These are phyloP conservation scores for Acromyrmex echinatior DNA, from an alignment of 1,140 invertebrate genomes.

Conservation along the genomic window DNA sequence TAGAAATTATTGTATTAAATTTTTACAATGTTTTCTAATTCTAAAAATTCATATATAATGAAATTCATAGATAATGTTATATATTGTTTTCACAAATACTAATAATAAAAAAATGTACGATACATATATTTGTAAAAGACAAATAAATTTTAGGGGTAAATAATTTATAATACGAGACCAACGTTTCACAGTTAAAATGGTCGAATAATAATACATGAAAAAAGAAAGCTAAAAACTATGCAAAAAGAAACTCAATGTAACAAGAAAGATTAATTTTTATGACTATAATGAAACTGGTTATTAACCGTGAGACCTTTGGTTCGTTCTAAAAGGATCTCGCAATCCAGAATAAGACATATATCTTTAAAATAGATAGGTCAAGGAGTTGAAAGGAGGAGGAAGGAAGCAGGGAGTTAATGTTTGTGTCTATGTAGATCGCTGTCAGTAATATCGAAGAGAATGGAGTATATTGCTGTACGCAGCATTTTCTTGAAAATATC, in stretches of 20 bases:
- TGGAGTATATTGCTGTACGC: conserved; percentile 40
- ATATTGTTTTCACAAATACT: not conserved
- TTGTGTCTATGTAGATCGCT: conserved; percentile 56
- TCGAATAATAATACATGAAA: conserved; percentile 1
- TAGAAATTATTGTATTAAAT: conserved; percentile 29
- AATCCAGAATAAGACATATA: conserved; percentile 61
- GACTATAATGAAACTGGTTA: not conserved
- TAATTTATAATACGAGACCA: not conserved
- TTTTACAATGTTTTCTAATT: not conserved
- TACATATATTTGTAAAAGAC: conserved; percentile 18
- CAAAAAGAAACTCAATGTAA: not conserved
- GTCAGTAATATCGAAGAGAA: not conserved
- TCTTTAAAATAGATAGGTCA: conserved; percentile 60
- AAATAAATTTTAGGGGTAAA: not conserved
- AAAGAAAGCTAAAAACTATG: not conserved
- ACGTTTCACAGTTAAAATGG: not conserved
- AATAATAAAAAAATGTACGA: not conserved
- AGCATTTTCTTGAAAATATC: conserved; percentile 47
- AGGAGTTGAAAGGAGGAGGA: conserved; percentile 5
- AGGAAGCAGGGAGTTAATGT: not conserved
- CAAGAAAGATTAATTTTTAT: not conserved
- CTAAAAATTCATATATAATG: not conserved
- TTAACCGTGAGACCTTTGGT: conserved; percentile 8
- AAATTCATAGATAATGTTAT: not conserved
- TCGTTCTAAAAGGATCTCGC: conserved; percentile 22